Evolutionary conservation across 2,797 vertebrate species (phyloP).

Genomic region (Rhyacichthys aspro): DNA sequence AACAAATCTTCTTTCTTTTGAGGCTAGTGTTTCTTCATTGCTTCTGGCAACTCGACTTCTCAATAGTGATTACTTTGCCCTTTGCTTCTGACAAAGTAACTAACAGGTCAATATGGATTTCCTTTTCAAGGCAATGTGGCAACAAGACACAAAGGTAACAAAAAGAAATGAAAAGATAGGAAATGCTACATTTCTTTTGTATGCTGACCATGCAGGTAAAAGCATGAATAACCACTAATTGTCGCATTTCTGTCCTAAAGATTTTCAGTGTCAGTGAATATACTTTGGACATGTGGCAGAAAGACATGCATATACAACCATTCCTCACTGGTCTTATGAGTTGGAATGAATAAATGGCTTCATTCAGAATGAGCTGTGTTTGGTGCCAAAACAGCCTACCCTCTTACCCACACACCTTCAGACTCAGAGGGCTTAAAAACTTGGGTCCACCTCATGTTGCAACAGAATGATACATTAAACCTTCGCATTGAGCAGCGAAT

Average conservation of each 20-base stretch:
- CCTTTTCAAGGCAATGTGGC: background rate
- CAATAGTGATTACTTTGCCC: background rate
- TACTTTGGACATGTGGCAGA: background rate
- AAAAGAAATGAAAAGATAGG: too few relatives aligned
- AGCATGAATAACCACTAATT: too few relatives aligned
- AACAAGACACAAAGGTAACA: background rate
- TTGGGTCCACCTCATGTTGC: background rate
- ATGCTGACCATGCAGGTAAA: background rate
- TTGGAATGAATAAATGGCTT: constrained; percentile 42
- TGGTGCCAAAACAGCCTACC: constrained; percentile 26
- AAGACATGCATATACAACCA: constrained; percentile 12
- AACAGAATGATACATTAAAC: constrained; percentile 1
- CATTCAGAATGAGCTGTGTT: constrained; percentile 49
- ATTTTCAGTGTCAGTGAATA: background rate
- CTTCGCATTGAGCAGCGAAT: background rate
- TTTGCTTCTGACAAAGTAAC: background rate
- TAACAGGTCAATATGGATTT: constrained; percentile 4
- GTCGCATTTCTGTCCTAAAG: too few relatives aligned
- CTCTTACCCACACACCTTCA: constrained; percentile 8
- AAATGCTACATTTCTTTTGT: background rate
- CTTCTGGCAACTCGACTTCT: background rate
- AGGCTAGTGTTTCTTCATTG: background rate
- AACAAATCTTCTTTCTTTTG: background rate
- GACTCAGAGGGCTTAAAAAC: background rate
- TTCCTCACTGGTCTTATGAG: constrained; percentile 38